A percentile compares a stretch with the other conserved stretches of the same genome.
These are phyloP conservation scores for Nyctibius grandis DNA, from an alignment of 2,797 vertebrate species.

Conservation along the genomic window DNA sequence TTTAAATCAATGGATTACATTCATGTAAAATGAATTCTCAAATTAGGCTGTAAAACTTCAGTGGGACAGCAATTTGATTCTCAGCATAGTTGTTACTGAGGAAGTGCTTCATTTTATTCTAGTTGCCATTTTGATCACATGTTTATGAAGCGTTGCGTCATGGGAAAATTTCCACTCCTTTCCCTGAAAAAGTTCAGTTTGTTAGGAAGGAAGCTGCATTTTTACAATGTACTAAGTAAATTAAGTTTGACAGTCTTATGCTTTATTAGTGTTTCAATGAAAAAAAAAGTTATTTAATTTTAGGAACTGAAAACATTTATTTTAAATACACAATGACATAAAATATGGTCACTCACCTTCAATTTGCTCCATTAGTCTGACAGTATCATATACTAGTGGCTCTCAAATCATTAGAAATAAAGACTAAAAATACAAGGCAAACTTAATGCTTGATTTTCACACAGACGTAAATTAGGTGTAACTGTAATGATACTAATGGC, in stretches of 20 bases:
- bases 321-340: background rate
- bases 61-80: background rate
- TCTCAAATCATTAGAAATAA: background rate
- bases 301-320: background rate
- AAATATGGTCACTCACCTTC: background rate
- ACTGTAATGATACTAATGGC: background rate
- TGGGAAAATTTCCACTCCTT: background rate
- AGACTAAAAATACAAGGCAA: background rate
- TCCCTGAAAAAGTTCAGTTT: background rate
- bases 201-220: background rate
- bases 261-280: background rate
- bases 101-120: background rate
- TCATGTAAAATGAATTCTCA: background rate
- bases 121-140: background rate
- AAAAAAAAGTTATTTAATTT: background rate
- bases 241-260: background rate
- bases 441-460: background rate
- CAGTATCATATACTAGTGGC: background rate
- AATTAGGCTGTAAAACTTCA: background rate
- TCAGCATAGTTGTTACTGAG: background rate
- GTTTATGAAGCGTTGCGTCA: background rate
- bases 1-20: background rate
- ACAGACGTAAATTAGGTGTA: background rate
- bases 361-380: background rate
- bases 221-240: background rate